Evolutionary conservation across 2,888 invertebrate species (phyloP).

Genomic region (Chelonus formosanus): DNA sequence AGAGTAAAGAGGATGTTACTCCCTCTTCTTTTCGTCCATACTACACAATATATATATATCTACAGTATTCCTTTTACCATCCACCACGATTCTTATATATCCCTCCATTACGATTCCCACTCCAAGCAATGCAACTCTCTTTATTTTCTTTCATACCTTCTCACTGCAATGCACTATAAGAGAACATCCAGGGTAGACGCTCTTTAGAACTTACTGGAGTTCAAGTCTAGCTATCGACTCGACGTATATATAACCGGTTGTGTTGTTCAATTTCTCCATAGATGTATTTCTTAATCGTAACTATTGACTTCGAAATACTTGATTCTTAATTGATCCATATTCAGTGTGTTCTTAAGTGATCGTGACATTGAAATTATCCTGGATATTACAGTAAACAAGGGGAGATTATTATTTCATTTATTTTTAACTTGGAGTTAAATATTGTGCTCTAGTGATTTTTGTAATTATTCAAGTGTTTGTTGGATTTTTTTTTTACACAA

Average conservation of each 20-base stretch:
- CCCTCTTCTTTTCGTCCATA: constrained; percentile 4
- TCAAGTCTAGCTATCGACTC: constrained; percentile 8
- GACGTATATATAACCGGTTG: constrained; percentile 9
- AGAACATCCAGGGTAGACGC: constrained; percentile 23
- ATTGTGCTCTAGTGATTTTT: constrained; percentile 9
- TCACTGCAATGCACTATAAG: background rate
- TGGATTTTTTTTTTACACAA: background rate
- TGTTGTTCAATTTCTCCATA: constrained; percentile 32
- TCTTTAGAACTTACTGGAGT: constrained; percentile 15
- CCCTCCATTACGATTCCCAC: constrained; percentile 30
- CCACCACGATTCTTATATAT: background rate
- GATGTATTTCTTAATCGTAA: background rate
- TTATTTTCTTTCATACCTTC: constrained; percentile 21
- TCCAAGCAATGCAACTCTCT: constrained; percentile 22
- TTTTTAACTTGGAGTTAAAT: no score
- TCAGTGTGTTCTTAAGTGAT: no score
- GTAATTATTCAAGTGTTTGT: background rate
- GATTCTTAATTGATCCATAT: background rate
- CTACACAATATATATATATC: background rate
- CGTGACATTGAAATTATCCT: no score
- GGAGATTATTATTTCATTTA: no score
- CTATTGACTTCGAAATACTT: constrained; percentile 12
- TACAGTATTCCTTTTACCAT: constrained; percentile 8
- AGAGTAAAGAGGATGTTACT: background rate
- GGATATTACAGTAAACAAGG: no score